phyloP scores from a whole-genome alignment of 2,113 vertebrate species.

The Riparia riparia region DNA sequence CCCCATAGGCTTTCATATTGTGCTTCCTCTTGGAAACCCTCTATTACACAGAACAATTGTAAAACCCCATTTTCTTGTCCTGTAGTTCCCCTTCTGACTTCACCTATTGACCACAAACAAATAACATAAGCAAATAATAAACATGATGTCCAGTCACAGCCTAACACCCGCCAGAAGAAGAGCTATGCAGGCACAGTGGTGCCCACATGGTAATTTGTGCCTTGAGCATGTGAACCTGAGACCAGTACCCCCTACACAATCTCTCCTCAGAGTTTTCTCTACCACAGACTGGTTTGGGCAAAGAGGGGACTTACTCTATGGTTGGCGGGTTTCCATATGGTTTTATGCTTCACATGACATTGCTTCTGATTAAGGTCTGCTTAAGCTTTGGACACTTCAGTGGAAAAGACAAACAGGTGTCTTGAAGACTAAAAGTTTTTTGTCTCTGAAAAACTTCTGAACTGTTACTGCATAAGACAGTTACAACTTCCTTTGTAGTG shows the following conservation, averaged over 20 bases:
- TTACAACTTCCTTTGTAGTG: background rate
- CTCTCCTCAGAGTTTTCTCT: background rate
- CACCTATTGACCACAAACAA: rapidly evolving
- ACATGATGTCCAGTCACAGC: background rate
- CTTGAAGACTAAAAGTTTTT: background rate
- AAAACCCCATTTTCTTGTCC: background rate
- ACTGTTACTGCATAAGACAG: background rate
- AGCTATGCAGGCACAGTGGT: background rate
- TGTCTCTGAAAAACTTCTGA: background rate
- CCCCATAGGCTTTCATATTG: background rate
- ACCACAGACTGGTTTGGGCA: background rate
- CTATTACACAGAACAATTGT: background rate
- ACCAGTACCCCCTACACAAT: rapidly evolving
- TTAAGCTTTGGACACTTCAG: background rate
- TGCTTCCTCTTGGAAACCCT: background rate
- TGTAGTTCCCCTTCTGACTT: background rate
- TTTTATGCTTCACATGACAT: background rate
- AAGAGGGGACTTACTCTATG: background rate
- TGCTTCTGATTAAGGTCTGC: background rate
- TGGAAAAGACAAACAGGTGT: background rate
- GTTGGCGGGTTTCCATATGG: background rate
- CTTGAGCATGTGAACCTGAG: rapidly evolving
- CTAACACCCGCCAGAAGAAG: background rate
- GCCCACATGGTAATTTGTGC: rapidly evolving
- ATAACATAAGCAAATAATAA: background rate